Evolutionary conservation across 2,888 invertebrate species (phyloP), one percentile per base, ranked within the genome.

Genomic region (Nineta flava): DNA sequence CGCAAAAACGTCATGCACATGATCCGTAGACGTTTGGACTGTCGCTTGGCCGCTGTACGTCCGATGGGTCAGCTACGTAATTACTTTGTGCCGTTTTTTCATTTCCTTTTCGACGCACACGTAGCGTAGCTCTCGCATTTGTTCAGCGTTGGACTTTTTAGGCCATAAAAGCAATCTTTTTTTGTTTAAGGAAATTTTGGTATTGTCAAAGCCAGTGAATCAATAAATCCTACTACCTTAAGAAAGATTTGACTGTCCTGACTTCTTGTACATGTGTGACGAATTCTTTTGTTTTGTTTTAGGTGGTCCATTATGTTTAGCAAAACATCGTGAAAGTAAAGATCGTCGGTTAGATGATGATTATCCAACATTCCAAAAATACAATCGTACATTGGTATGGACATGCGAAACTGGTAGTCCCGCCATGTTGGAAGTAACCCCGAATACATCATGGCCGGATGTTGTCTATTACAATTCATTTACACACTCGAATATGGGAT

Each of bases 401-500:
- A 62, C 68, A 13, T 94, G 94, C 66, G 80, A 81, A 55, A 63
- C 72, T 57, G 83, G 80, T n/a, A 76, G 81, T 21, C 76, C 86
- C 6, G 87, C 85, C 0, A 67, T 77, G 48, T 70, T 93, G 49
- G 76, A 76, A 62, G 79, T 94, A 46, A 82, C 88, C 19, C 94
- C 95, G 26, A 91, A 93, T 65, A 76, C 83, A 44, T 78, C 87
- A 2, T 92, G 92, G 85, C 94, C 95, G 0, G 92, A 94, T 66
- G 70, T 79, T 26, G 88, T 95, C 17, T 95, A 93, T 68, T 91
- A 91, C 65, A 86, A 95, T 71, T 92, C 92, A 52, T 94, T 88
- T 68, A 87, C 90, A 3, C 91, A 91, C 60, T 78, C 86, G 21
- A 90, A 93, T 68, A 94, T 95, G 91, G 95, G 95, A 53, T 93